phyloP scores from a whole-genome alignment of 2,113 vertebrate genomes.

The Sapajus apella region DNA sequence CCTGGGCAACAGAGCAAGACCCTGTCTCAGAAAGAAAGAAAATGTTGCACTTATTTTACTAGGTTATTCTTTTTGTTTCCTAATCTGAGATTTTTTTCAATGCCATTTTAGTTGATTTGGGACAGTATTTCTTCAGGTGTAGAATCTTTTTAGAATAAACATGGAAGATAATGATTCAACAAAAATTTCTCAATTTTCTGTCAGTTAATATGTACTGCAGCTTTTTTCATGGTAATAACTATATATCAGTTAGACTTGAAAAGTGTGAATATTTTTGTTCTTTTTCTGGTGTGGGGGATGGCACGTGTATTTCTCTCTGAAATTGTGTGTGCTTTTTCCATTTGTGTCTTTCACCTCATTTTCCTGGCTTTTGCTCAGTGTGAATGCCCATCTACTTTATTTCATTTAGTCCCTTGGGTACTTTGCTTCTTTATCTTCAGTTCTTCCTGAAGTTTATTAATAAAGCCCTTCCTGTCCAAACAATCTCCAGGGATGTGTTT shows the following conservation, averaged over 20 bases:
- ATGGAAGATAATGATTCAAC: not conserved
- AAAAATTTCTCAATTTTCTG: slow-evolving; percentile 3
- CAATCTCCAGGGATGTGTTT: not conserved
- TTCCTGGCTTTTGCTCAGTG: not conserved
- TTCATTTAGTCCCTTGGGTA: not conserved
- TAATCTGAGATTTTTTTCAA: not conserved
- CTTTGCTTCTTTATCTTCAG: not conserved
- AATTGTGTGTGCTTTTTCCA: not conserved
- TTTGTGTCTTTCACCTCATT: not conserved
- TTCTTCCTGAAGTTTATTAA: slow-evolving; percentile 21
- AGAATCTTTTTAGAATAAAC: slow-evolving; percentile 30
- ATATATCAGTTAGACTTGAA: not conserved
- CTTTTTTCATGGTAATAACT: not conserved
- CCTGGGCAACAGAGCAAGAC: not conserved
- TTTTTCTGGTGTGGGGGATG: not conserved
- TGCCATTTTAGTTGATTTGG: slow-evolving; percentile 21
- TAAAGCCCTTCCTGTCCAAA: not conserved
- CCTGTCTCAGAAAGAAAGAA: not conserved
- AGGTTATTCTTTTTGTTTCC: slow-evolving; percentile 30
- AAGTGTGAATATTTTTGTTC: not conserved
- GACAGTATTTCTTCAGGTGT: not conserved
- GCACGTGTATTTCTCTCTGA: not conserved
- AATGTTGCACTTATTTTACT: slow-evolving; percentile 1
- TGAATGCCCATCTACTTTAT: not conserved
- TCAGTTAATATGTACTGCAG: not conserved